Conservation (phyloP, 2,797 vertebrate genomes). For the Gobionotothen gibberifrons region DNA sequence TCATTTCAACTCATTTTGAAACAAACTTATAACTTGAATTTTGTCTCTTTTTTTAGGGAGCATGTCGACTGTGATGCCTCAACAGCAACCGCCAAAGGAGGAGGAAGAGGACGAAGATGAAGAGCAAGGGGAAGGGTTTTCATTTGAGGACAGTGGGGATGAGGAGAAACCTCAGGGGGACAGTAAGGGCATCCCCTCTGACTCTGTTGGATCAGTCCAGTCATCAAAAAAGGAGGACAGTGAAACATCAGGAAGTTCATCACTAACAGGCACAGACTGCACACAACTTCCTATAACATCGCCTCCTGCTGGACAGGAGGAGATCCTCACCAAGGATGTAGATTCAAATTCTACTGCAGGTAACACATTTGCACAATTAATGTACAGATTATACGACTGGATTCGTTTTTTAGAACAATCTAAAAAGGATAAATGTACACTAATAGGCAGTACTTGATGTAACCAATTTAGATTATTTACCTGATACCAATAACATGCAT, state of each 20-base stretch:
- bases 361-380: conserved; percentile 36
- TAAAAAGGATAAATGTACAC: not conserved
- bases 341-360: conserved; percentile 49
- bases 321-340: not conserved
- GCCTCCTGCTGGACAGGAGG: conserved; percentile 67
- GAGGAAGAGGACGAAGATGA: conserved; percentile 77
- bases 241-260: conserved; percentile 9
- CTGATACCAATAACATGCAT: no score
- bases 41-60: conserved; percentile 53
- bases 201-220: conserved; percentile 13
- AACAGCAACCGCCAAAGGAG: conserved; percentile 60
- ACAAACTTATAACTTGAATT: not conserved
- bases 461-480: no score
- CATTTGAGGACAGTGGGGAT: conserved; percentile 73
- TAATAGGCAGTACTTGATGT: no score
- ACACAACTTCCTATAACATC: not conserved
- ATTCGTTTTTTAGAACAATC: not conserved
- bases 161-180: conserved; percentile 58
- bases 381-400: not conserved
- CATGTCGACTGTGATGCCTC: conserved; percentile 75
- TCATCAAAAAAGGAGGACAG: conserved; percentile 27
- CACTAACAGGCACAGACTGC: conserved; percentile 13
- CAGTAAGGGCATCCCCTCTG: conserved; percentile 8
- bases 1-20: not conserved
- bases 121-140: conserved; percentile 76